These are phyloP conservation scores for Ophraella communa DNA, from an alignment of 2,888 invertebrate species.

Conservation along the genomic window DNA sequence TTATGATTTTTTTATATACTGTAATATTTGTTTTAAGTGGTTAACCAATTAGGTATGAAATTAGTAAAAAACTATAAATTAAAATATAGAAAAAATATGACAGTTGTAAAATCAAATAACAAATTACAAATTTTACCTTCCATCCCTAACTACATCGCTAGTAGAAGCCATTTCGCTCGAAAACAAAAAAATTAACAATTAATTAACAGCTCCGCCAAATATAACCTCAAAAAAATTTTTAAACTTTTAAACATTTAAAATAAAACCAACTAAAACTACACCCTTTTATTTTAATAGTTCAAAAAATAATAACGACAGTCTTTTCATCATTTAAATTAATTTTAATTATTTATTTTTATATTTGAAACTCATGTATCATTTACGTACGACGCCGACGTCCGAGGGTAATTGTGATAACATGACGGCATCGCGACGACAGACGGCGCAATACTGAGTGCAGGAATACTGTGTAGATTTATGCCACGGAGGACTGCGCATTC, in stretches of 20 bases:
- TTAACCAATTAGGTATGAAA: no score
- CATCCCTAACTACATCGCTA: conserved; percentile 43
- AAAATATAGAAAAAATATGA: neutral
- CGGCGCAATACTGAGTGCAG: conserved; percentile 48
- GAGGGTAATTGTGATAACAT: conserved; percentile 28
- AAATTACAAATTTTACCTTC: conserved; percentile 42
- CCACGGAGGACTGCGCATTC: conserved; percentile 29
- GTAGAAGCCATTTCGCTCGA: conserved; percentile 40
- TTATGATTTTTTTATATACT: no score
- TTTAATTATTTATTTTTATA: neutral
- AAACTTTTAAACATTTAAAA: neutral
- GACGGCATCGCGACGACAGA: conserved; percentile 45
- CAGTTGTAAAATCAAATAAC: neutral
- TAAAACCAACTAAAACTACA: neutral
- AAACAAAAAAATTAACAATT: neutral
- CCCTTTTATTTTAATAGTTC: neutral
- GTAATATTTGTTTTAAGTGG: no score
- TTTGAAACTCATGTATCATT: neutral
- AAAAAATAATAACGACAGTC: neutral
- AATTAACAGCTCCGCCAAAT: conserved; percentile 13
- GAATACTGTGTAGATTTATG: conserved; percentile 23
- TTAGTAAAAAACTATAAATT: no score
- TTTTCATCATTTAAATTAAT: neutral
- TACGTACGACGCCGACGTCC: conserved; percentile 13
- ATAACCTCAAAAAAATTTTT: neutral